These are phyloP conservation scores for Simalia tracyae DNA, from an alignment of 2,797 vertebrate genomes.

Conservation along the genomic window DNA sequence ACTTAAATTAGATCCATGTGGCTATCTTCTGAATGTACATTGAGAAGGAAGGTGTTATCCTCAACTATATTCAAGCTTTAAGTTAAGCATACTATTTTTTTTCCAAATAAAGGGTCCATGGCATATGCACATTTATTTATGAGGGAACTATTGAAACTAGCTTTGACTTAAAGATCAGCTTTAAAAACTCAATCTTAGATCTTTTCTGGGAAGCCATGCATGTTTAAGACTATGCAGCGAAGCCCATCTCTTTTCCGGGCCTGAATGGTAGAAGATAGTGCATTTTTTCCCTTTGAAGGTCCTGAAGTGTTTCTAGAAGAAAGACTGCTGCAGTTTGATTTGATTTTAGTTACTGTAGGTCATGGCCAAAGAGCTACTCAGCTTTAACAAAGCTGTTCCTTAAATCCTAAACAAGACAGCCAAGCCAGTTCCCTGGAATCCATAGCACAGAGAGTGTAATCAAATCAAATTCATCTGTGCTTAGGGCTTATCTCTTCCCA, in stretches of 20 bases:
- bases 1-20: not conserved
- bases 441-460: conserved; percentile 10
- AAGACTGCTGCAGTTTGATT: conserved; percentile 15
- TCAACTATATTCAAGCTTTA: not conserved
- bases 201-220: conserved; percentile 6
- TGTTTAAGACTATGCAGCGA: not conserved
- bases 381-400: conserved; percentile 26
- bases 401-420: conserved; percentile 14
- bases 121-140: not conserved
- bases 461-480: conserved; percentile 34
- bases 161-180: conserved; percentile 1
- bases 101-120: not conserved
- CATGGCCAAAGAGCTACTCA: conserved; percentile 26
- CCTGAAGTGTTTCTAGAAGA: conserved; percentile 1
- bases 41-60: not conserved
- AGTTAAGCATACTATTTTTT: not conserved
- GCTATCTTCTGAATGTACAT: not conserved
- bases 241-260: conserved; percentile 1
- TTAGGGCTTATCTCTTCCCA: conserved; percentile 30
- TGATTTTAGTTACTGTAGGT: conserved; percentile 13
- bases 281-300: conserved; percentile 10
- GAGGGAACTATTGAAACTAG: conserved; percentile 12
- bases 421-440: conserved; percentile 29
- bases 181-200: conserved; percentile 6
- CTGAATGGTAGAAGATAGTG: not conserved